Evolutionary conservation across 2,888 invertebrate species (phyloP).

Genomic region (Cheilosia pagana): DNA sequence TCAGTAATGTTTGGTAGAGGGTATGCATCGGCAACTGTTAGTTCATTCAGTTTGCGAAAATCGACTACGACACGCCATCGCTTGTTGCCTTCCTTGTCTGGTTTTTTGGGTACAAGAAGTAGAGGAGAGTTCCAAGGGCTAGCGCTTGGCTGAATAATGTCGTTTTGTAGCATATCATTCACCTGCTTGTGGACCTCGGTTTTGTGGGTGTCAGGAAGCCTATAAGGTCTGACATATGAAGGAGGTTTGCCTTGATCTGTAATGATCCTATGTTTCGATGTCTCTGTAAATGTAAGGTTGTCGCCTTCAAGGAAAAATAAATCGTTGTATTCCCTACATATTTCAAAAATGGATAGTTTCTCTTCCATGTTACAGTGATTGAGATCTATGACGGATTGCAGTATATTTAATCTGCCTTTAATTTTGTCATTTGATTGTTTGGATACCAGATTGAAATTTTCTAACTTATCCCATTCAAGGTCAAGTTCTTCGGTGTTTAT

Average conservation of each 20-base stretch:
- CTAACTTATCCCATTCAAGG: constrained; percentile 5
- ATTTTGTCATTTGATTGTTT: constrained; percentile 5
- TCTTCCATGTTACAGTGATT: constrained; percentile 24
- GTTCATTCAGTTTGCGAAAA: constrained; percentile 10
- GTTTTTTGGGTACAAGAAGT: background rate
- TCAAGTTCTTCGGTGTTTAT: background rate
- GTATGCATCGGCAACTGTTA: constrained; percentile 4
- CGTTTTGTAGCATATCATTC: background rate
- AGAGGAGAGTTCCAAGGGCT: constrained; percentile 8
- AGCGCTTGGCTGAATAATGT: background rate
- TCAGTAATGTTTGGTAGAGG: too few species aligned
- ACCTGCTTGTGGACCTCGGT: too few species aligned
- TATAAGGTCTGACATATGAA: too few species aligned
- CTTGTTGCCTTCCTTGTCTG: constrained; percentile 7
- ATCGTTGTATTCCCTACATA: constrained; percentile 20
- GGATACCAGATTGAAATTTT: constrained; percentile 1
- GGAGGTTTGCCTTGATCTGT: too few species aligned
- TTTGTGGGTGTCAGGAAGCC: too few species aligned
- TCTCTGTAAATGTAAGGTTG: constrained; percentile 17
- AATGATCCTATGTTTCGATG: constrained; percentile 11
- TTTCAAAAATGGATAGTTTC: background rate
- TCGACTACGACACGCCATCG: constrained; percentile 6
- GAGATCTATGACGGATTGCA: constrained; percentile 18
- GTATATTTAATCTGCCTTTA: constrained; percentile 7
- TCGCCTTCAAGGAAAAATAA: constrained; percentile 14